These are phyloP conservation scores for Acropora tenuis DNA, from an alignment of 64 coral and sea anemone genomes.

Conservation along the genomic window DNA sequence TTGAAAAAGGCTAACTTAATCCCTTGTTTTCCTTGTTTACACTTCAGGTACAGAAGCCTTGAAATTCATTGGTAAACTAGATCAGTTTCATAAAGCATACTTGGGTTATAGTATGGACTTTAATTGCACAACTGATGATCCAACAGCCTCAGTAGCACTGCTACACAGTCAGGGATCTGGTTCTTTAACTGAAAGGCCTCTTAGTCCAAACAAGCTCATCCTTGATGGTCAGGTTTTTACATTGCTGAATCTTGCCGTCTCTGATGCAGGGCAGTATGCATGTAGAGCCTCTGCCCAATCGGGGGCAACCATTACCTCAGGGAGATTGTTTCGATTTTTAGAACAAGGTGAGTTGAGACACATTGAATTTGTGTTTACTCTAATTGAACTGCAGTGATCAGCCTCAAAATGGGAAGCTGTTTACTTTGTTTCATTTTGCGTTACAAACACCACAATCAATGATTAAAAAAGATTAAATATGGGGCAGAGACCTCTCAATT, in stretches of 20 bases:
- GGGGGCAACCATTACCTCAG: too few species aligned
- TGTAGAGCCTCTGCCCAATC: slow-evolving; percentile 7
- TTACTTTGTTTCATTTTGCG: too few species aligned
- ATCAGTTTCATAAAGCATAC: neutral
- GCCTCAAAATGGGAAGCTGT: too few species aligned
- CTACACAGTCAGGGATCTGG: neutral
- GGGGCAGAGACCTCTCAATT: too few species aligned
- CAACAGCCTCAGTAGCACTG: slow-evolving; percentile 15
- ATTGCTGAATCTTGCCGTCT: neutral
- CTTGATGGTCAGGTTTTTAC: neutral
- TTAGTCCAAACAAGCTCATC: neutral
- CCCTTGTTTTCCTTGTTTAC: neutral
- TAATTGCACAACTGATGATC: slow-evolving; percentile 35
- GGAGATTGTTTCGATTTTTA: too few species aligned
- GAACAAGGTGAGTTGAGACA: too few species aligned
- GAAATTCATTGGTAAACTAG: slow-evolving; percentile 1
- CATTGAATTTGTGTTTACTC: too few species aligned
- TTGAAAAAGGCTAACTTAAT: too few species aligned
- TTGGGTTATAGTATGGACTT: neutral
- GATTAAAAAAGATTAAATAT: too few species aligned
- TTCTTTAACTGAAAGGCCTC: neutral
- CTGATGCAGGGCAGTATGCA: neutral
- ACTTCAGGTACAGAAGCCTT: neutral
- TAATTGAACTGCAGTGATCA: too few species aligned
- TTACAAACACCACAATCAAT: too few species aligned